Conservation (phyloP, 2,113 vertebrate genomes). For the Poeciliopsis retropinna region DNA sequence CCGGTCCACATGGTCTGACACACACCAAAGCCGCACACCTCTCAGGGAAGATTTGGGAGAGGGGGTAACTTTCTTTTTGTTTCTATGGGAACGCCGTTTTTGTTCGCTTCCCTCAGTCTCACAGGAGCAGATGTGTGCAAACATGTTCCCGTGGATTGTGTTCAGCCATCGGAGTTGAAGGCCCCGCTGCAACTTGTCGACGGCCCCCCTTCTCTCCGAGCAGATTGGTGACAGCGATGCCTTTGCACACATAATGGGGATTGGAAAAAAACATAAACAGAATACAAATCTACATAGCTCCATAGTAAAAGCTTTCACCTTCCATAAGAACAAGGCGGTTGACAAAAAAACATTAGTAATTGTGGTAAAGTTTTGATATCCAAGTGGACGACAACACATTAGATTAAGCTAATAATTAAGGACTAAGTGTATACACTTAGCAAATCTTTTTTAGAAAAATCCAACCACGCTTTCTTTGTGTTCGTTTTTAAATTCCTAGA, state of each 20-base stretch:
- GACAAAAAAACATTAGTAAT: background rate
- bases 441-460: too few relatives aligned
- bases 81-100: conserved; percentile 72
- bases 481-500: background rate
- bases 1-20: conserved; percentile 25
- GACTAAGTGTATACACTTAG: background rate
- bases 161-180: conserved; percentile 40
- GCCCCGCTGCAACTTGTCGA: conserved; percentile 47
- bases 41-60: conserved; percentile 33
- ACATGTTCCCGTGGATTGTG: conserved; percentile 54
- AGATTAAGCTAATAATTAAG: background rate
- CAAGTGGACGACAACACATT: background rate
- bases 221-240: conserved; percentile 42
- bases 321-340: background rate
- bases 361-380: background rate
- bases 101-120: conserved; percentile 37
- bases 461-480: background rate
- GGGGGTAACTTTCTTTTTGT: conserved; percentile 57
- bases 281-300: background rate
- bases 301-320: background rate
- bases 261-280: background rate
- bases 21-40: conserved; percentile 13
- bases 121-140: conserved; percentile 63
- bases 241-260: conserved; percentile 31
- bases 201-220: conserved; percentile 17